Base-by-base conservation (phyloP, 2,888 invertebrate genomes). In the Apamea anceps region DNA sequence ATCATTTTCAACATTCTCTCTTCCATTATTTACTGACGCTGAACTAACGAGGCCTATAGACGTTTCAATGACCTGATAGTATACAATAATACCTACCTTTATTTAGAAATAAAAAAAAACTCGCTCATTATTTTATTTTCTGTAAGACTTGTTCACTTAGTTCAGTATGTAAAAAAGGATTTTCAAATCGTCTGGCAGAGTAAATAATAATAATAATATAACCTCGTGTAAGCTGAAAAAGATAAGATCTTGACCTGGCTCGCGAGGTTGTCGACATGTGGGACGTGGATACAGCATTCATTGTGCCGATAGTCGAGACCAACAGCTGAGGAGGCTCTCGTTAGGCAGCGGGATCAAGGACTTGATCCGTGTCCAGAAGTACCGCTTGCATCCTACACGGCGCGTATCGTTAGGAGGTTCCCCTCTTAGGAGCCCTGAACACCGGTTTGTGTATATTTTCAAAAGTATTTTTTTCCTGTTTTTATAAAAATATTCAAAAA, bases 1-100 rank as follows among this genome's bases (percentile, higher is more conserved):
- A 65, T 79, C 7, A 60, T 84, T 79, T 62, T 72, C 13, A 57
- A 42, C 18, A 70, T 84, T 79, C 62, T 80, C 15, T 10, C 72
- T 60, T 66, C 70, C 57, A 78, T 15, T 51, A 42, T 45, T 65
- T 37, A 80, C 37, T 54, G 65, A 65, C 45, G 51, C 45, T 70
- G 63, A 72, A 68, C 51, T 81, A 85, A 81, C 32, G 67, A 82
- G 28, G 21, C 57, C 80, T 72, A 8, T 57, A n/a, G 25, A 18
- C 1, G 18, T 51, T 81, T 65, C 65, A 37, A 62, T 25, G n/a
- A n/a, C 25, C 10, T 32, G 32, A 10, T n/a, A 6, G 8, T 32
- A 54, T 32, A 51, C 8, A 73, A 28, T 45, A 42, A 73, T 45
- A 57, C 4, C n/a, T 63, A 8, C 25, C 25, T 3, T 78, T 54